These are phyloP conservation scores for Ceyx erithaca DNA, from an alignment of 2,797 vertebrate genomes.

Conservation along the genomic window DNA sequence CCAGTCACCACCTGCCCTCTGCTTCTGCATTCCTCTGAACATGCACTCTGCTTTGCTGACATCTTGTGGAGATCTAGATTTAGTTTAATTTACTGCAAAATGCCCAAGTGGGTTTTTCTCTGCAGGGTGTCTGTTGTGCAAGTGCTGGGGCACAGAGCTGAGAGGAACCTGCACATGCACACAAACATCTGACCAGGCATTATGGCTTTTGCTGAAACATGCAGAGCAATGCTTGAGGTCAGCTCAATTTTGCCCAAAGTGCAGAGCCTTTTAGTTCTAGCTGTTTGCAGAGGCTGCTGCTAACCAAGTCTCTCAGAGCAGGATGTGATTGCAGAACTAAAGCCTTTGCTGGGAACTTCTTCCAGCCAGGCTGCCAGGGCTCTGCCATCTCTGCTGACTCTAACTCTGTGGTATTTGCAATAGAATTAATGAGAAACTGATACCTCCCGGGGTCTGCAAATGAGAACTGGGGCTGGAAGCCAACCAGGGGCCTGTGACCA, in stretches of 20 bases:
- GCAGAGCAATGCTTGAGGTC: neutral
- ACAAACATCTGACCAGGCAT: neutral
- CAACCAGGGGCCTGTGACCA: neutral
- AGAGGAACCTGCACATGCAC: neutral
- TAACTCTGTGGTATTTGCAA: neutral
- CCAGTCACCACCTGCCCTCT: neutral
- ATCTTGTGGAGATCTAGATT: conserved; percentile 62
- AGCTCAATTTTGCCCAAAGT: neutral
- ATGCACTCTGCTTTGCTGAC: conserved; percentile 63
- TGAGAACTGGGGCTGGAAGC: neutral
- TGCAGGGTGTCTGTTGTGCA: neutral
- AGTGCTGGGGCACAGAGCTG: neutral
- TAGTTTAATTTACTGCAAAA: conserved; percentile 1
- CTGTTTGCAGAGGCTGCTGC: neutral
- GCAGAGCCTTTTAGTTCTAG: neutral
- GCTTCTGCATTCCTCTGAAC: neutral
- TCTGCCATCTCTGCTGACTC: neutral
- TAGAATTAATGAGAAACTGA: neutral
- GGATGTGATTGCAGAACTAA: neutral
- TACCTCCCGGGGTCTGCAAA: neutral
- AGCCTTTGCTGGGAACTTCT: neutral
- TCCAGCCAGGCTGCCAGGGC: neutral
- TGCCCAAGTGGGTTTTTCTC: neutral
- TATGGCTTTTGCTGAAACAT: neutral
- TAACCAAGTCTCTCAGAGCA: neutral